Evolutionary conservation across 2,888 invertebrate species (phyloP).

Genomic region (Dynastes tityus): DNA sequence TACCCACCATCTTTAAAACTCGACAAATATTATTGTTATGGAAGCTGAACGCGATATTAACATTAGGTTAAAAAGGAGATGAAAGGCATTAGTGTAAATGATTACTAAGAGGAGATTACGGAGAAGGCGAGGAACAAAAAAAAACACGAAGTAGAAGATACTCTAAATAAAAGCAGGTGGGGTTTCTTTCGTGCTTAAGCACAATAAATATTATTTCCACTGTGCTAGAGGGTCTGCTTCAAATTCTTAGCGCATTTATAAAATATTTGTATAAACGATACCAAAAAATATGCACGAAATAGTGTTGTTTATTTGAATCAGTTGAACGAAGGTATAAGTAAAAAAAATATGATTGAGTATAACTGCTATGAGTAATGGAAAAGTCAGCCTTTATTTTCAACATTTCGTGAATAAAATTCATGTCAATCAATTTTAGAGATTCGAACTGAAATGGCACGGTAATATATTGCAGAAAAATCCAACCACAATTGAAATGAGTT

Average conservation of each 20-base stretch:
- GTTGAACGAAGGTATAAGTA: neutral
- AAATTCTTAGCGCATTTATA: constrained; percentile 40
- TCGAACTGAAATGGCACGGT: neutral
- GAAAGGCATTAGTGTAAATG: constrained; percentile 45
- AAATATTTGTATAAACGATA: constrained; percentile 37
- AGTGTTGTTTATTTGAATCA: constrained; percentile 19
- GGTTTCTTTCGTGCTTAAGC: constrained; percentile 33
- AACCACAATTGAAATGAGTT: too few species aligned
- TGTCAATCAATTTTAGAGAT: neutral
- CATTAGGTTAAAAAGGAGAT: constrained; percentile 38
- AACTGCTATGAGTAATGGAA: constrained; percentile 19
- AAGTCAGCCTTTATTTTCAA: neutral
- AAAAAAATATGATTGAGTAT: neutral
- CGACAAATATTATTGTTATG: constrained; percentile 45
- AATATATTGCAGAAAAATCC: neutral
- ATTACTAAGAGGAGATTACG: constrained; percentile 43
- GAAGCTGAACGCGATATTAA: constrained; percentile 35
- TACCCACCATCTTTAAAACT: constrained; percentile 23
- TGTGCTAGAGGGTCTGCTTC: constrained; percentile 24
- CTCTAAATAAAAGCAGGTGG: constrained; percentile 44
- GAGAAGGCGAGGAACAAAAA: neutral
- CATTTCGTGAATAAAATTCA: constrained; percentile 9
- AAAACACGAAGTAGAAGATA: constrained; percentile 8
- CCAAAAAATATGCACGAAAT: constrained; percentile 27
- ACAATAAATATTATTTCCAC: constrained; percentile 41